Base-by-base conservation (phyloP, 2,888 invertebrate species). In the Aphodius granarius region DNA sequence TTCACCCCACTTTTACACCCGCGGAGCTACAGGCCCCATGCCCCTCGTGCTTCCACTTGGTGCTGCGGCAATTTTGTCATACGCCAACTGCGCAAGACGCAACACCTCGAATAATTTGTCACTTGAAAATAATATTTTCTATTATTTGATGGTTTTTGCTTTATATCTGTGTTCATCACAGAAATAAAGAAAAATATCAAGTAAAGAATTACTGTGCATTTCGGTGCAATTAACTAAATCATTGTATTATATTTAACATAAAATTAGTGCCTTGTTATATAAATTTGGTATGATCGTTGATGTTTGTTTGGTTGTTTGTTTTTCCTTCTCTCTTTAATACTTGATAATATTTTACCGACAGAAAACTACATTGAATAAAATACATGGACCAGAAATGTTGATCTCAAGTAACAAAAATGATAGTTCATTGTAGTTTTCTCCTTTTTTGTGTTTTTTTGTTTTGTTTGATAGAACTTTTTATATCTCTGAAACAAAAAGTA, bases 31-130 rank as follows among this genome's bases (percentile, higher is more conserved):
- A 82, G 86, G 73, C 86, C 86, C 77, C 87, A 87, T 79, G 90
- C 90, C 75, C 89, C 90, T 65, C 89, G 92, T 81, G 91, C 92
- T 77, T 91, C 92, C 80, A 92, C 92, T 22, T 94, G 94, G 94
- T 94, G 94, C 87, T 94, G 94, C 65, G 76, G 94, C 85, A 91
- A 92, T 81, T 93, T 94, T 88, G 93, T 94, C 79, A 88, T 91
- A 86, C 92, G 92, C 87, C 93, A 94, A 82, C 91, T 94, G 88
- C 91, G 92, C 82, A 93, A 93, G 87, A 92, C 93, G 74, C 93
- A 94, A 85, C 92, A 77, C 75, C 65, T 77, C 72, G 77, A 77
- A 74, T 76, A 76, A 23, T 43, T 19, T n/a, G n/a, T 20, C 20
- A 13, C 66, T 66, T 20, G 16, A 63, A n/a, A n/a, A n/a, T n/a